A percentile compares a stretch with the other conserved stretches of the same genome.
These are phyloP conservation scores for Scaptomyza montana DNA, from an alignment of 1,140 invertebrate species.

Conservation along the genomic window DNA sequence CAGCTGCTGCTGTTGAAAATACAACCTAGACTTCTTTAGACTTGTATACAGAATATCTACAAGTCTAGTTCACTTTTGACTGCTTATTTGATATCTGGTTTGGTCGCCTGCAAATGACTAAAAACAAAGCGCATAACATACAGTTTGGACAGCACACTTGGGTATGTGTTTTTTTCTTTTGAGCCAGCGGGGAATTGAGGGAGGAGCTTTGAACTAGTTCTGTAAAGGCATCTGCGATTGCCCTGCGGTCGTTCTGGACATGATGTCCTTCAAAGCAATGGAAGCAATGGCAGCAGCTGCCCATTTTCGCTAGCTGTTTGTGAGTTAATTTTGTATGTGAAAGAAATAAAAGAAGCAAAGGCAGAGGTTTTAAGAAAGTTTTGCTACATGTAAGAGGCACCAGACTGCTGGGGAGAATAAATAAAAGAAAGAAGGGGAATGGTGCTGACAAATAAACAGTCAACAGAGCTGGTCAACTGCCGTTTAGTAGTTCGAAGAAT, in stretches of 20 bases:
- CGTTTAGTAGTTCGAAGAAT: constrained; percentile 38
- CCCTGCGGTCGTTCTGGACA: constrained; percentile 28
- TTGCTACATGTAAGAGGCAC: constrained; percentile 20
- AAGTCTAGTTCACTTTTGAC: neutral
- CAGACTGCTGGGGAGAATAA: neutral
- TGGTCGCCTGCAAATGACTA: constrained; percentile 51
- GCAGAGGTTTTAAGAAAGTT: constrained; percentile 25
- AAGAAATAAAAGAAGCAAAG: neutral
- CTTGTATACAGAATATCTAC: neutral
- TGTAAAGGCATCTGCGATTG: constrained; percentile 27
- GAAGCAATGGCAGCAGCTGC: constrained; percentile 9
- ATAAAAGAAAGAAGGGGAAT: constrained; percentile 33
- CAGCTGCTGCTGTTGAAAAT: too few relatives aligned
- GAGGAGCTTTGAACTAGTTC: constrained; percentile 20
- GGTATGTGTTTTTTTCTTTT: constrained; percentile 3
- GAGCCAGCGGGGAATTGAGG: neutral
- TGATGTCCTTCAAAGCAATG: constrained; percentile 26
- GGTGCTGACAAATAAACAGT: constrained; percentile 66
- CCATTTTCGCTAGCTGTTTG: constrained; percentile 20
- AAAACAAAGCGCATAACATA: constrained; percentile 54
- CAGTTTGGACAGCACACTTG: constrained; percentile 28
- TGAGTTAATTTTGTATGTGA: constrained; percentile 33
- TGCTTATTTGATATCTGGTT: constrained; percentile 10
- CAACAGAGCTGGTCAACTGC: constrained; percentile 38
- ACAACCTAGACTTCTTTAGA: too few relatives aligned